phyloP scores from a whole-genome alignment of 2,113 vertebrate genomes.

The Rhinoderma darwinii region DNA sequence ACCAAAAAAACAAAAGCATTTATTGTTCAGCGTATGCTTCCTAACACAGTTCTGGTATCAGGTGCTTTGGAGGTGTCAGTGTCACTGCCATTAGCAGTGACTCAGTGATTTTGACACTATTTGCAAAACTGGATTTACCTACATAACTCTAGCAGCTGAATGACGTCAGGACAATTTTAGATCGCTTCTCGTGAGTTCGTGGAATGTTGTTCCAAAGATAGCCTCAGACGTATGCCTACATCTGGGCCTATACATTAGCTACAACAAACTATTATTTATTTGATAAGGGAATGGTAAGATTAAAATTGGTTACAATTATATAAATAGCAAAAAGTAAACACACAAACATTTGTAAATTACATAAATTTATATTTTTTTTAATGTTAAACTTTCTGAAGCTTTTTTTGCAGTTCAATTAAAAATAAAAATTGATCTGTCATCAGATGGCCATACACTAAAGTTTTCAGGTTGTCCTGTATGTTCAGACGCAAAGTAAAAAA shows the following conservation, averaged over 20 bases:
- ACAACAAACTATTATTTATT: not conserved
- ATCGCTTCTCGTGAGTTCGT: not conserved
- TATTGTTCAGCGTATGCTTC: not conserved
- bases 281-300: not conserved
- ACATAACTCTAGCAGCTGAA: not conserved
- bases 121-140: constrained; percentile 24
- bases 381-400: not conserved
- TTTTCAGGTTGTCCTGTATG: not conserved
- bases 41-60: not conserved
- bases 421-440: not conserved
- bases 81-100: constrained; percentile 6
- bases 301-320: not conserved
- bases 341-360: not conserved
- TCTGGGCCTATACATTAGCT: not conserved
- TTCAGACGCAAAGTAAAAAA: no score
- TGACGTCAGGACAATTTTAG: not conserved
- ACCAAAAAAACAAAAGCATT: no score
- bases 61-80: not conserved
- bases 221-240: not conserved
- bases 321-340: not conserved
- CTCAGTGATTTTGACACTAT: not conserved
- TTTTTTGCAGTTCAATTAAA: not conserved
- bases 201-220: not conserved
- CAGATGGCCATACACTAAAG: not conserved
- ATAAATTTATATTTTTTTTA: not conserved